A percentile compares a stretch with the other conserved stretches of the same genome.
phyloP scores from a whole-genome alignment of 1,140 invertebrate genomes.

The Ostrea edulis region DNA sequence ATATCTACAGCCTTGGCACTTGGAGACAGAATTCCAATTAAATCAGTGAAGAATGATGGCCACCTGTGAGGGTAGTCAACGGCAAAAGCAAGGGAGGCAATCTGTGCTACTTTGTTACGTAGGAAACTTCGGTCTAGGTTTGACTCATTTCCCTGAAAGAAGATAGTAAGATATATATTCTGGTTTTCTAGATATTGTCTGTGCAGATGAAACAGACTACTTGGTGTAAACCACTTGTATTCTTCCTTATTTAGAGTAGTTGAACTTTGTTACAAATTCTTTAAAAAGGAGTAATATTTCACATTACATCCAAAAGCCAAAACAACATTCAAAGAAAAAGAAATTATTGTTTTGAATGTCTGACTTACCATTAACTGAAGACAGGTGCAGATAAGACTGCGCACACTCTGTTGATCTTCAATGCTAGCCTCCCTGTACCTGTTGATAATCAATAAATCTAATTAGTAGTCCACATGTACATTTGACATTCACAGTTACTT shows the following conservation, averaged over 20 bases:
- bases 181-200: not conserved
- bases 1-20: constrained; percentile 80
- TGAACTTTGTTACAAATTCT: not conserved
- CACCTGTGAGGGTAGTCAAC: constrained; percentile 82
- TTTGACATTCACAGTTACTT: no score
- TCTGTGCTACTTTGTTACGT: constrained; percentile 82
- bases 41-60: constrained; percentile 82
- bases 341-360: not conserved
- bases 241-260: no score
- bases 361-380: constrained; percentile 57
- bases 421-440: constrained; percentile 56
- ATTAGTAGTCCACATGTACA: no score
- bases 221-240: no score
- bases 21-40: constrained; percentile 77
- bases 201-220: no score
- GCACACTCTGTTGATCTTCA: constrained; percentile 58
- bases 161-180: not conserved
- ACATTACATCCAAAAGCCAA: not conserved
- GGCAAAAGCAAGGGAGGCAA: constrained; percentile 81
- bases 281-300: not conserved
- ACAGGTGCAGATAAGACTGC: constrained; percentile 54
- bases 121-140: constrained; percentile 75
- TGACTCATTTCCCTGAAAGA: constrained; percentile 60
- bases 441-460: not conserved
- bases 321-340: not conserved